Percentiles rank a stretch among this genome's conserved stretches.
phyloP scores from a whole-genome alignment of 2,113 vertebrate genomes.

The Grallaria varia region DNA sequence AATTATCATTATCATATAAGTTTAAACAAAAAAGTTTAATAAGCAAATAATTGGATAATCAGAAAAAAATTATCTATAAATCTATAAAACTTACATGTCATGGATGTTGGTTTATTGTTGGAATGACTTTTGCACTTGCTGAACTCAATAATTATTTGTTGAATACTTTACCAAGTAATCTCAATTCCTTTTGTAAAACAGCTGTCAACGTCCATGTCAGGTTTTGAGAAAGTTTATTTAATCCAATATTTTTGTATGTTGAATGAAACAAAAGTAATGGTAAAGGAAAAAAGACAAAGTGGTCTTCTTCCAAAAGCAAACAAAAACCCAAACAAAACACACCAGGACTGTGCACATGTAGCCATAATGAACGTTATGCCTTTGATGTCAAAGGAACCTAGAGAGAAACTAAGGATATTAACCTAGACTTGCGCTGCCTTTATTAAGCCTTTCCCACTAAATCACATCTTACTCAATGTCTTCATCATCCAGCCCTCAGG shows the following conservation, averaged over 20 bases:
- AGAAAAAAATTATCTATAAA: background rate
- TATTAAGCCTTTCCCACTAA: background rate
- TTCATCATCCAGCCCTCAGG: background rate
- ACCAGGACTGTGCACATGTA: background rate
- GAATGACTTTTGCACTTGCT: background rate
- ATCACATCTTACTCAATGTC: background rate
- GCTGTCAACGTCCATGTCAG: background rate
- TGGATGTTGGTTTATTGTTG: background rate
- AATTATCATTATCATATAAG: background rate
- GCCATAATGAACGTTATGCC: background rate
- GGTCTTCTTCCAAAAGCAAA: background rate
- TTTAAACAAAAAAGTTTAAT: background rate
- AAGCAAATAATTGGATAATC: background rate
- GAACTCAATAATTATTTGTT: background rate
- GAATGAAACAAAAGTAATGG: background rate
- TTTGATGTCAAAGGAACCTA: background rate
- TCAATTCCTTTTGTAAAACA: background rate
- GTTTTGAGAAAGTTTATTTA: background rate
- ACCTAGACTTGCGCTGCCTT: background rate
- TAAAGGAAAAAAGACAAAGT: background rate
- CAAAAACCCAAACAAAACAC: background rate
- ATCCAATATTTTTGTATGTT: background rate
- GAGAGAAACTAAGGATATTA: background rate
- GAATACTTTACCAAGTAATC: background rate
- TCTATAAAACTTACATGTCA: background rate